These are phyloP conservation scores for Lasius fuliginosus DNA, from an alignment of 2,888 invertebrate genomes.

Conservation along the genomic window DNA sequence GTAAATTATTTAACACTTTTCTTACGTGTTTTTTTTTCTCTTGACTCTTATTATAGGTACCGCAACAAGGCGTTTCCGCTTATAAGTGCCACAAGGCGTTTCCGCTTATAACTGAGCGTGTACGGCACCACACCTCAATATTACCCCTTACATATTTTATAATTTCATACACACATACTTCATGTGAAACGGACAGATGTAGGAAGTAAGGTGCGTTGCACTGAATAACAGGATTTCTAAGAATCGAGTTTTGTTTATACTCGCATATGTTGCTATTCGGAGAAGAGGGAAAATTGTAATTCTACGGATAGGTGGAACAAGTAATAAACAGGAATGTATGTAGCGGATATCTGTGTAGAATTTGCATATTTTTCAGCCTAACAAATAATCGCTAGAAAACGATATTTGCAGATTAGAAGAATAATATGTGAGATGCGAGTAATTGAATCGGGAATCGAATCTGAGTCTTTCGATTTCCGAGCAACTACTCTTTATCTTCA, in stretches of 20 bases:
- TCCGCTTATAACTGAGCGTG: not conserved
- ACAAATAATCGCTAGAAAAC: too few species aligned
- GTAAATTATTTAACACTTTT: not conserved
- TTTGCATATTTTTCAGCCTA: too few species aligned
- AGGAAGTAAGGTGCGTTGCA: not conserved
- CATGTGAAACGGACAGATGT: not conserved
- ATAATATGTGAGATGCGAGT: too few species aligned
- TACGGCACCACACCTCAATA: not conserved
- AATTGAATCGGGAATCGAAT: too few species aligned
- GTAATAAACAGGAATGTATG: too few species aligned
- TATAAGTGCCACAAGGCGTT: not conserved
- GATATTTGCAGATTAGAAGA: too few species aligned
- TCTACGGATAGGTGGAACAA: not conserved
- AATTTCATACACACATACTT: not conserved
- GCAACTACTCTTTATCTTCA: too few species aligned
- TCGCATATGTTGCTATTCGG: not conserved
- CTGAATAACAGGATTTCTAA: not conserved
- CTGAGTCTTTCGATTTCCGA: too few species aligned
- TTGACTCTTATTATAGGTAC: not conserved
- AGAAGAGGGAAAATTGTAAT: not conserved
- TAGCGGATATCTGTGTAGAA: too few species aligned
- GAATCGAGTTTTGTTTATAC: not conserved
- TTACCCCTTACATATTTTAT: not conserved
- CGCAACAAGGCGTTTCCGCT: not conserved
- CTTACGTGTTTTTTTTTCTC: not conserved